A percentile compares a stretch with the other conserved stretches of the same genome.
phyloP scores from a whole-genome alignment of 1,140 invertebrate species.

The Dreissena rostriformis region DNA sequence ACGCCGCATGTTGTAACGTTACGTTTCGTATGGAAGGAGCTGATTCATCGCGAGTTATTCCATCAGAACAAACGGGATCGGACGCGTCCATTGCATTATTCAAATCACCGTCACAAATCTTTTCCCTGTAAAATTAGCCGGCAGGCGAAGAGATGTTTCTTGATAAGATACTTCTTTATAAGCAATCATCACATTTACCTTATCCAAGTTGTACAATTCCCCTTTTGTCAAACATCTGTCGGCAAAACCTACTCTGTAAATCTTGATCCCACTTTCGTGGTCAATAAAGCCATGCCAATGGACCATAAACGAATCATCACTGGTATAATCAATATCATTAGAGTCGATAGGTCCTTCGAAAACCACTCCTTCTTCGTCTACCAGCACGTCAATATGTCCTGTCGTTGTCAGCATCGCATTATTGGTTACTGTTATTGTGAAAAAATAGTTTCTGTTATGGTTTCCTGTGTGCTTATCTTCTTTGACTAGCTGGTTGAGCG shows the following conservation, averaged over 20 bases:
- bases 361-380: constrained; percentile 57
- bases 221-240: constrained; percentile 31
- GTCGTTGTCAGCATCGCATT: constrained; percentile 42
- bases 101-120: constrained; percentile 45
- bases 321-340: background rate
- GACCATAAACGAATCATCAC: constrained; percentile 1
- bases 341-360: constrained; percentile 38
- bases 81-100: constrained; percentile 63
- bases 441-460: constrained; percentile 61
- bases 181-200: background rate
- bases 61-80: constrained; percentile 56
- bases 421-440: constrained; percentile 56
- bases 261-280: constrained; percentile 61
- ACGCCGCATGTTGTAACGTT: constrained; percentile 26
- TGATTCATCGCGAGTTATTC: constrained; percentile 50
- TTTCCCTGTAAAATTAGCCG: constrained; percentile 21
- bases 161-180: background rate
- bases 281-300: constrained; percentile 65
- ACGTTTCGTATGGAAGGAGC: constrained; percentile 33
- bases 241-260: constrained; percentile 50
- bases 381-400: constrained; percentile 39
- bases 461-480: constrained; percentile 49
- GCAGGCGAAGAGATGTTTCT: constrained; percentile 2
- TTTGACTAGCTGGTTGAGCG: constrained; percentile 47
- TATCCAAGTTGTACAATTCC: constrained; percentile 23